Percentiles rank a stretch among this genome's conserved stretches.
Evolutionary conservation across 2,888 invertebrate genomes (phyloP).

Genomic region (Bombylius major): DNA sequence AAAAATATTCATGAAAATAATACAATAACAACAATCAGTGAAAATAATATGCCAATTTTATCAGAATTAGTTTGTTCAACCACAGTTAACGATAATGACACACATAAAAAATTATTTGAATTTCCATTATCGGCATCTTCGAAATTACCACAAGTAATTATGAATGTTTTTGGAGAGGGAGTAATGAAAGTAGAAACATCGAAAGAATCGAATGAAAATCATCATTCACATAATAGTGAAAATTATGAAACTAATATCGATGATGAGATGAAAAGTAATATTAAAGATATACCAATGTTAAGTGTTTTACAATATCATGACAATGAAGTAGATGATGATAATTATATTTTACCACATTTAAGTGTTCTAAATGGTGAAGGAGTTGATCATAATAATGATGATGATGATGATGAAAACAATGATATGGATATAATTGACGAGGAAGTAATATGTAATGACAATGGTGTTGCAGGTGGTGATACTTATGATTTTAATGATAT

Average conservation of each 20-base stretch:
- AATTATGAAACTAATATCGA: background rate
- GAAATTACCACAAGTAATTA: no score
- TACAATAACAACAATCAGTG: background rate
- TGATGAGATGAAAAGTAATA: background rate
- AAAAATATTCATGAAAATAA: background rate
- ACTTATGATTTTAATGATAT: background rate
- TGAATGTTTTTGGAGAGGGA: no score
- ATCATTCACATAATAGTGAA: background rate
- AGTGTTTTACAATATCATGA: slow-evolving; percentile 3
- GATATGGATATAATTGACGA: no score
- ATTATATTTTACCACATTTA: slow-evolving; percentile 20
- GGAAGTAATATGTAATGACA: no score
- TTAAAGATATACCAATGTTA: background rate
- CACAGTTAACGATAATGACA: background rate
- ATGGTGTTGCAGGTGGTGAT: background rate
- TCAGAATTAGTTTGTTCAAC: background rate
- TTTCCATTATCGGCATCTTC: background rate
- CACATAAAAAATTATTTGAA: background rate
- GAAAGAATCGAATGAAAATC: no score
- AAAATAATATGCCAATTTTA: background rate
- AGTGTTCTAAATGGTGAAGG: slow-evolving; percentile 25
- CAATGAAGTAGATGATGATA: no score
- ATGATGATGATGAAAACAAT: slow-evolving; percentile 18
- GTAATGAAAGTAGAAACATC: no score
- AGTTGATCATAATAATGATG: slow-evolving; percentile 14